These are phyloP conservation scores for Poeciliopsis turrubarensis DNA, from an alignment of 2,113 vertebrate species.

Conservation along the genomic window DNA sequence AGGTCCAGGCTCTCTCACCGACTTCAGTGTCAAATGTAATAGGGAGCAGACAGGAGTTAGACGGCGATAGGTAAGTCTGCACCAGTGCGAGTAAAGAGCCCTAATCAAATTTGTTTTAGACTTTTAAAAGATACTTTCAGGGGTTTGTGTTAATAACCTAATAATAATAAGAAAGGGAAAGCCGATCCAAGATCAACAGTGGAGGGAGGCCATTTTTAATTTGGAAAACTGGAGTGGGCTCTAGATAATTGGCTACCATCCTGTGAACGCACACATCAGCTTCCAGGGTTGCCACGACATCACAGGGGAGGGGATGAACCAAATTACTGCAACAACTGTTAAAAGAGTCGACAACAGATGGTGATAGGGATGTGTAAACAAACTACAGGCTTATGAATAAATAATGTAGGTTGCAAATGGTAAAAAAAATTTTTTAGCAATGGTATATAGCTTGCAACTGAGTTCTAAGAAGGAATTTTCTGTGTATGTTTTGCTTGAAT, in stretches of 20 bases:
- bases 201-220: constrained; percentile 72
- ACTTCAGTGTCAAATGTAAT: constrained; percentile 91
- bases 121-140: constrained; percentile 81
- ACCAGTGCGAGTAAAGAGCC: constrained; percentile 74
- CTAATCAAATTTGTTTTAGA: constrained; percentile 83
- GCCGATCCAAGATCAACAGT: constrained; percentile 75
- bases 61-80: constrained; percentile 80
- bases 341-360: constrained; percentile 14
- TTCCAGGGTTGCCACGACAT: constrained; percentile 52
- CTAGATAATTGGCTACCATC: constrained; percentile 69
- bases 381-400: not conserved
- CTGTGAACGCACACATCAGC: constrained; percentile 53
- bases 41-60: constrained; percentile 88
- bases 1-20: constrained; percentile 88
- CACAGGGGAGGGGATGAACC: constrained; percentile 25
- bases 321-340: constrained; percentile 38
- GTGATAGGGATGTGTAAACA: constrained; percentile 13
- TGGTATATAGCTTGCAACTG: not conserved
- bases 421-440: not conserved
- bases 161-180: constrained; percentile 78
- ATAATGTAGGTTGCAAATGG: not conserved
- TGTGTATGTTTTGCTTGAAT: not conserved
- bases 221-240: constrained; percentile 63
- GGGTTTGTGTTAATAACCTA: constrained; percentile 82
- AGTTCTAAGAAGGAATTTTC: not conserved